Percentiles rank a stretch among this genome's conserved stretches.
These are phyloP conservation scores for Hydrolagus colliei DNA, from an alignment of 2,797 vertebrate genomes.

Conservation along the genomic window DNA sequence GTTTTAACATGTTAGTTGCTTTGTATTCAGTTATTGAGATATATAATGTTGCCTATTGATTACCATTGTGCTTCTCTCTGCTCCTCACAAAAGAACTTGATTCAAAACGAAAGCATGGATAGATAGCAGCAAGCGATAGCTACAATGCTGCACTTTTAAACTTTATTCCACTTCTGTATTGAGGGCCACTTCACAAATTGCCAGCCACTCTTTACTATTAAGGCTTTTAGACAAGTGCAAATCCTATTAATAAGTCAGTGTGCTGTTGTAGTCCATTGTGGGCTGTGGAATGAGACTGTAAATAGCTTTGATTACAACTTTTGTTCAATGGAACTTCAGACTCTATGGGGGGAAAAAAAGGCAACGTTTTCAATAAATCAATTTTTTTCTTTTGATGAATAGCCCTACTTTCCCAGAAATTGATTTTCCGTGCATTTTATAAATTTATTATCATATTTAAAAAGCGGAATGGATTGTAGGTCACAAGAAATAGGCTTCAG, in stretches of 20 bases:
- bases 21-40: too few species aligned
- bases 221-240: constrained; percentile 35
- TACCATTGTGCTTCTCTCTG: not conserved
- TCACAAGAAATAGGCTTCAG: constrained; percentile 16
- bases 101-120: not conserved
- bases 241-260: constrained; percentile 40
- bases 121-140: not conserved
- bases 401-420: constrained; percentile 30
- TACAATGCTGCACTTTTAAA: not conserved
- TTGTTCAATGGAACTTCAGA: constrained; percentile 31
- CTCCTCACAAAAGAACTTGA: not conserved
- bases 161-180: not conserved
- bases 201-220: not conserved
- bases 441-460: constrained; percentile 35
- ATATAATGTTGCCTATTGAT: too few species aligned
- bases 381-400: constrained; percentile 33
- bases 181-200: not conserved
- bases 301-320: constrained; percentile 35
- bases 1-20: too few species aligned
- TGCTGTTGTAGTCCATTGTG: constrained; percentile 39
- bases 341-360: not conserved
- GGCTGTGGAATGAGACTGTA: constrained; percentile 35
- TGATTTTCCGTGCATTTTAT: constrained; percentile 36
- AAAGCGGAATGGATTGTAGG: constrained; percentile 32
- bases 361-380: constrained; percentile 34